Evolutionary conservation across 30 jellyfish, hydroid and myxozoan genomes (phyloP).

Genomic region (Phacellophora camtschatica): DNA sequence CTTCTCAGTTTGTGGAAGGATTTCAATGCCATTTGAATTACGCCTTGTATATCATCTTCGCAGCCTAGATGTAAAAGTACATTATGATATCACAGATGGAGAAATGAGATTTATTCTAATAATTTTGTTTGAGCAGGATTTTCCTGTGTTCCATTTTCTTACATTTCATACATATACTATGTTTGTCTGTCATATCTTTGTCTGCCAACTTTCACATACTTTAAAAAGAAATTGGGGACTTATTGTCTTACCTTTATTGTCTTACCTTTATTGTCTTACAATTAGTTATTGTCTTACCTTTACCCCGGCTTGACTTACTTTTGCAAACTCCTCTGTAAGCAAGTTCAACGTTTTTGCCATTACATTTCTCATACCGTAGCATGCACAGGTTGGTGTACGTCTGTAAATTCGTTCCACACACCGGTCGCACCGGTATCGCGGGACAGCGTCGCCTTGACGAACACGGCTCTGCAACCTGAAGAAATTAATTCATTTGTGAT

Average conservation of each 20-base stretch:
- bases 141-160: no score
- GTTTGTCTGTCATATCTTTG: no score
- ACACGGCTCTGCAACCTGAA: constrained; percentile 27
- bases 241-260: no score
- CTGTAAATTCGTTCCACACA: constrained; percentile 81
- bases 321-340: constrained; percentile 75
- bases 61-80: constrained; percentile 35
- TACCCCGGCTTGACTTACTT: constrained; percentile 60
- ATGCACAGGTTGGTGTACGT: constrained; percentile 74
- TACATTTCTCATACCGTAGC: constrained; percentile 70
- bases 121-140: no score
- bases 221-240: no score
- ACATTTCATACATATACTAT: no score
- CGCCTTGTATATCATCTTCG: constrained; percentile 63
- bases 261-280: no score
- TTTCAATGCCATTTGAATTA: constrained; percentile 53
- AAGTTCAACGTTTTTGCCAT: constrained; percentile 64
- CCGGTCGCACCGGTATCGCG: constrained; percentile 88
- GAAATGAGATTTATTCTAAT: no score
- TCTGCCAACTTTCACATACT: no score
- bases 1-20: constrained; percentile 45
- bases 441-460: constrained; percentile 77
- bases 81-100: no score
- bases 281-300: no score
- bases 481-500: no score